These are phyloP conservation scores for Drosophila neoperkinsi DNA, from an alignment of 2,888 invertebrate species.

Conservation along the genomic window DNA sequence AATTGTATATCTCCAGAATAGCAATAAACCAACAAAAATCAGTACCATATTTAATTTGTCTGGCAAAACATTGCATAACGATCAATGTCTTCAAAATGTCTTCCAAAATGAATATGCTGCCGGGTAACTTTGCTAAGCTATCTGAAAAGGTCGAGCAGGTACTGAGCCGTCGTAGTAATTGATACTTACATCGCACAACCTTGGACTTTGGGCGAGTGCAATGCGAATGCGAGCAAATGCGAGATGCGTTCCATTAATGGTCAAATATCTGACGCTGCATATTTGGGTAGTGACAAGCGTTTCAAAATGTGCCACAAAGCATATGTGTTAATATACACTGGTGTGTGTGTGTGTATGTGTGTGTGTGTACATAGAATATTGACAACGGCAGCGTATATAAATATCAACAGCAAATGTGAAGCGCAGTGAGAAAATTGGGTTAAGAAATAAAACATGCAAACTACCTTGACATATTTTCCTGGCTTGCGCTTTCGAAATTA, in stretches of 20 bases:
- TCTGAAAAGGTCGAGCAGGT: slow-evolving; percentile 12
- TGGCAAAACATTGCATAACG: not conserved
- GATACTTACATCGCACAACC: slow-evolving; percentile 34
- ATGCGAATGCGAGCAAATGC: slow-evolving; percentile 16
- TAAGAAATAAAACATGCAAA: slow-evolving; percentile 77
- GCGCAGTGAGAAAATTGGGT: slow-evolving; percentile 65
- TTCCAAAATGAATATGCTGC: not conserved
- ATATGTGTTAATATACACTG: not conserved
- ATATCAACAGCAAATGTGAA: slow-evolving; percentile 22
- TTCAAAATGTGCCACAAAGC: slow-evolving; percentile 16
- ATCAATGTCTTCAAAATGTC: not conserved
- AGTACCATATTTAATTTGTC: not conserved
- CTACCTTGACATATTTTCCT: slow-evolving; percentile 72
- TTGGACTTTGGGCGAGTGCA: slow-evolving; percentile 44
- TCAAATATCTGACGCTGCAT: slow-evolving; percentile 27
- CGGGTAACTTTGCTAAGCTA: no score
- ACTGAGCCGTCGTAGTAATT: slow-evolving; percentile 1
- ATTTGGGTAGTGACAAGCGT: slow-evolving; percentile 9
- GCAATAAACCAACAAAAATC: not conserved
- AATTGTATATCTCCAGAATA: not conserved
- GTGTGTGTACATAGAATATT: slow-evolving; percentile 22
- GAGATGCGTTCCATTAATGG: slow-evolving; percentile 45
- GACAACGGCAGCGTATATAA: slow-evolving; percentile 16
- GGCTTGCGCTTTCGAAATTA: slow-evolving; percentile 53
- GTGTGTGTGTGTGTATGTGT: not conserved